A percentile compares a stretch with the other conserved stretches of the same genome.
Conservation (phyloP, 2,888 invertebrate genomes). For the Ellobium chinense region DNA sequence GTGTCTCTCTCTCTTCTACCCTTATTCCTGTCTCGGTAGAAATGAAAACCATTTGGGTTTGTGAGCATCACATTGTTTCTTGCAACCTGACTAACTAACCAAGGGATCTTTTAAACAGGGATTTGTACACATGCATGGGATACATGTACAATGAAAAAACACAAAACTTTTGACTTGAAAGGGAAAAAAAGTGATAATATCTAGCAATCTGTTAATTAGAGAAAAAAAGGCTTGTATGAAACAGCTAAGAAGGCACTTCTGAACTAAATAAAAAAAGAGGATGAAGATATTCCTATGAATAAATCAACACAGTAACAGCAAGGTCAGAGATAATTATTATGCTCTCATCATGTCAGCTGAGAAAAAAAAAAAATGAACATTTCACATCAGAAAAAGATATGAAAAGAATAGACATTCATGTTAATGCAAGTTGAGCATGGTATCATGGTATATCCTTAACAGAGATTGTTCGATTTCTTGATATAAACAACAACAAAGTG, state of each 20-base stretch:
- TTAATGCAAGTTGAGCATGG: slow-evolving; percentile 13
- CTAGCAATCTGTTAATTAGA: neutral
- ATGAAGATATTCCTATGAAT: neutral
- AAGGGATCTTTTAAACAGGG: too few species aligned
- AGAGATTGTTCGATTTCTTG: slow-evolving; percentile 20
- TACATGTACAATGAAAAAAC: too few species aligned
- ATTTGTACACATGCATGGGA: too few species aligned
- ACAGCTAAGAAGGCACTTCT: slow-evolving; percentile 29
- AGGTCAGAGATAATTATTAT: neutral
- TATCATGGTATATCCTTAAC: slow-evolving; percentile 10
- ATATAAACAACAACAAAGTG: slow-evolving; percentile 17
- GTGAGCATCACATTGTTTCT: too few species aligned
- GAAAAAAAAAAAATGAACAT: neutral
- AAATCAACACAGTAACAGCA: slow-evolving; percentile 11
- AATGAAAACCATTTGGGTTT: too few species aligned
- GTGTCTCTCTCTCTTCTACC: too few species aligned
- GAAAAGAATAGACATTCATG: neutral
- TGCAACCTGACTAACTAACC: too few species aligned
- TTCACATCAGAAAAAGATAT: neutral
- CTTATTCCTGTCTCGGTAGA: too few species aligned
- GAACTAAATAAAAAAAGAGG: neutral
- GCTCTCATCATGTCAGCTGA: neutral
- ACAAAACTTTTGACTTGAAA: too few species aligned
- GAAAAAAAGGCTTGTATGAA: slow-evolving; percentile 3
- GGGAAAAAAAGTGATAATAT: too few species aligned